Percentiles rank a stretch among this genome's conserved stretches.
Evolutionary conservation across 2,797 vertebrate genomes (phyloP).

Genomic region (Dromococcyx pavoninus): DNA sequence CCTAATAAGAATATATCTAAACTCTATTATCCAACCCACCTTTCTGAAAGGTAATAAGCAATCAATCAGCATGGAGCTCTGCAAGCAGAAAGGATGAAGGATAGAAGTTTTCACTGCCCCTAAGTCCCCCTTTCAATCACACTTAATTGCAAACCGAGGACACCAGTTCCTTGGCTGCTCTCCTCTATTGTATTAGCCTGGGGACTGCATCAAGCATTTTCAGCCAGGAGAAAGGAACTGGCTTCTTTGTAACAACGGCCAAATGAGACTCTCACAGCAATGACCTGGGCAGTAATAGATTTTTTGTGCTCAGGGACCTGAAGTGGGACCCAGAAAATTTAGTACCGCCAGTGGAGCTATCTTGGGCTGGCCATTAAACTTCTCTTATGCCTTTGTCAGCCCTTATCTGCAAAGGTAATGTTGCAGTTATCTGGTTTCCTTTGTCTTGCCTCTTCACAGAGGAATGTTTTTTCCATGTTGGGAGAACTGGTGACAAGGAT

Average conservation of each 20-base stretch:
- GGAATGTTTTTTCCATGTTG: background rate
- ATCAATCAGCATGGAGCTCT: background rate
- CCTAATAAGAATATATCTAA: background rate
- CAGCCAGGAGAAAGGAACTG: background rate
- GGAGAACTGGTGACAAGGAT: background rate
- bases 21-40: background rate
- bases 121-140: background rate
- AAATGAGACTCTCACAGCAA: background rate
- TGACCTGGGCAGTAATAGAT: background rate
- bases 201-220: background rate
- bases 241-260: accelerated
- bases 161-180: background rate
- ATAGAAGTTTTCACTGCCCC: background rate
- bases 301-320: background rate
- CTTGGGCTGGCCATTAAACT: background rate
- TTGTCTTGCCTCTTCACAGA: background rate
- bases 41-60: background rate
- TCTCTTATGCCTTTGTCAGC: background rate
- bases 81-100: background rate
- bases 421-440: background rate
- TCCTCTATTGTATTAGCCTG: background rate
- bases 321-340: background rate
- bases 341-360: background rate
- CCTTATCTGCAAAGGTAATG: background rate
- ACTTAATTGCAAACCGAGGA: background rate